These are phyloP conservation scores for Perca fluviatilis DNA, from an alignment of 2,113 vertebrate species.

Conservation along the genomic window DNA sequence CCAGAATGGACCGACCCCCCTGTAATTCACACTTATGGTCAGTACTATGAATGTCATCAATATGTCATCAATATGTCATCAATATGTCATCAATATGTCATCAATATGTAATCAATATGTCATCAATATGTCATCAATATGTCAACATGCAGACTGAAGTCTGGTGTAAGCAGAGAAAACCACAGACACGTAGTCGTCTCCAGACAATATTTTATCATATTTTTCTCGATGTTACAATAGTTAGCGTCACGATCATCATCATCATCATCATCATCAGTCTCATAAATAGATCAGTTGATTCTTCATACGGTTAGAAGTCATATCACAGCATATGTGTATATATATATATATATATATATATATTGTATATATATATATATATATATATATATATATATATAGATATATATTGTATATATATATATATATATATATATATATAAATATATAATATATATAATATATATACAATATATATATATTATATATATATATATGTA, in stretches of 20 bases:
- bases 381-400: conserved; percentile 20
- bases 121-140: too few relatives aligned
- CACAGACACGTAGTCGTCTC: neutral
- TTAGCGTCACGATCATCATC: conserved; percentile 51
- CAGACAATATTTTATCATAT: conserved; percentile 48
- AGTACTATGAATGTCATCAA: too few relatives aligned
- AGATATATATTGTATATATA: too few relatives aligned
- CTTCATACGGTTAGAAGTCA: conserved; percentile 62
- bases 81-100: too few relatives aligned
- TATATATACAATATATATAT: too few relatives aligned
- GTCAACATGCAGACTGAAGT: too few relatives aligned
- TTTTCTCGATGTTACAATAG: conserved; percentile 56
- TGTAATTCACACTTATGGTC: too few relatives aligned
- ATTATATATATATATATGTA: conserved; percentile 23
- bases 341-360: conserved; percentile 19
- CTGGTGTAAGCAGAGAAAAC: neutral
- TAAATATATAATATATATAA: conserved; percentile 10
- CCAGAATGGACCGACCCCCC: too few relatives aligned
- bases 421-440: neutral
- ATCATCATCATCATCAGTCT: conserved; percentile 22
- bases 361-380: too few relatives aligned
- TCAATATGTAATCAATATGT: too few relatives aligned
- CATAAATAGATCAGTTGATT: conserved; percentile 77
- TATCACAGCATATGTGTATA: conserved; percentile 32
- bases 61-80: too few relatives aligned